Base-by-base conservation (phyloP, 2,888 invertebrate species). In the Ophraella communa region DNA sequence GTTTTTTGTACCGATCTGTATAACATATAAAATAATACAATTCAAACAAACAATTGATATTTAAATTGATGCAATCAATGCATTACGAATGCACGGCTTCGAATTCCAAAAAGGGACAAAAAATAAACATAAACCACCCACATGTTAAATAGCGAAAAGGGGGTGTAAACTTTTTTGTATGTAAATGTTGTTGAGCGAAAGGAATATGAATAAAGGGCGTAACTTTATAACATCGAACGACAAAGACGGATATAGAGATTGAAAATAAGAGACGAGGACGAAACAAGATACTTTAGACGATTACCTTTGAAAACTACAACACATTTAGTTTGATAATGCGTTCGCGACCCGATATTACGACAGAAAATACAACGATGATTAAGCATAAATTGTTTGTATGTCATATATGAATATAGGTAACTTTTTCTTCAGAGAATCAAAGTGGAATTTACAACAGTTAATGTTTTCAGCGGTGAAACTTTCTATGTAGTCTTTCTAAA, bases 131-230 rank as follows among this genome's bases (percentile, higher is more conserved):
- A 59, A 47, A 18, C 42, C 24, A 24, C 39, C 60, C 52, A 53
- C 60, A 60, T 60, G 60, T 60, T 42, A 52, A 60, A 52, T 52
- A 60, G 52, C 44, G 30, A 52, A 53, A 14, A 60, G 44, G 60
- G 60, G 60, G 60, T 60, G 60, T 60, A 44, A 52, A 52, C 60
- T 60, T 60, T 51, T 60, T 60, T 52, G 60, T 60, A 60, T 60
- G 60, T 44, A 44, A 60, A 60, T 60, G 24, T 18, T 42, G 14
- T 51, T 5, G 27, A 27, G 27, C 44, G 14, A 21, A 52, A 60
- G 44, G 52, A 42, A 60, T 60, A 60, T 60, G 60, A 60, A 60
- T 60, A 44, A 60, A 60, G 60, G 60, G 52, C 52, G 60, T 60
- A 60, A 42, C 52, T 20, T 39, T 18, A 23, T 10, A 49, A 49